A percentile compares a stretch with the other conserved stretches of the same genome.
phyloP scores from a whole-genome alignment of 2,888 invertebrate genomes.

The Scaptodrosophila latifasciaeformis region DNA sequence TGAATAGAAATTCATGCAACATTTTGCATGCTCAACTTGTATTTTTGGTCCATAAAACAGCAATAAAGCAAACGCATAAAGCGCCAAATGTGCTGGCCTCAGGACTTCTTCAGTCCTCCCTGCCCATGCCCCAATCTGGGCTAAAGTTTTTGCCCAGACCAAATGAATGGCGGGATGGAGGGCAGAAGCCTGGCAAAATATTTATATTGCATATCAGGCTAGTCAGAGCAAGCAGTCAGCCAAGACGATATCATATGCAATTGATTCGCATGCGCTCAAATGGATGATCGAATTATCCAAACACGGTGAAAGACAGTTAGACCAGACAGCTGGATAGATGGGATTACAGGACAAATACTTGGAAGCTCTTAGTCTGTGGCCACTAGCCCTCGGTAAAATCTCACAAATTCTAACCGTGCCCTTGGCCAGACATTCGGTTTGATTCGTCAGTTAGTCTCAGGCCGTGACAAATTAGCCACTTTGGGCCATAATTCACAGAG shows the following conservation, averaged over 20 bases:
- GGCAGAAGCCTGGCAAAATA: conserved; percentile 1
- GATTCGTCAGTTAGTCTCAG: no score
- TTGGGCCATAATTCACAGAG: conserved; percentile 60
- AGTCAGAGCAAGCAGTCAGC: conserved; percentile 20
- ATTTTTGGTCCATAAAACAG: conserved; percentile 59
- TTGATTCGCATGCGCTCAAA: conserved; percentile 42
- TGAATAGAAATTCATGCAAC: conserved; percentile 45
- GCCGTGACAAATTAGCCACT: conserved; percentile 63
- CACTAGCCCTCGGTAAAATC: no score
- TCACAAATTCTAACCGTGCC: no score
- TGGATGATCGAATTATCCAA: conserved; percentile 63
- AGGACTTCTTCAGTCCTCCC: no score
- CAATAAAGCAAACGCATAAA: conserved; percentile 41
- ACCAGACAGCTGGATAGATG: no score
- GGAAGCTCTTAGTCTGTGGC: no score
- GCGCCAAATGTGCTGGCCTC: neutral
- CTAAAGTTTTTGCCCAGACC: neutral
- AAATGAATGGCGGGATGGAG: neutral
- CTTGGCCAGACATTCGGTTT: neutral
- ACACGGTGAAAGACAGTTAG: conserved; percentile 28
- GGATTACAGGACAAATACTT: no score
- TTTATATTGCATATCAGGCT: conserved; percentile 13
- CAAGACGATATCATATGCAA: conserved; percentile 48
- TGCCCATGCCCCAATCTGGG: no score
- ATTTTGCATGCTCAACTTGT: conserved; percentile 58